These are phyloP conservation scores for Neopelma chrysocephalum DNA, from an alignment of 2,797 vertebrate species.

Conservation along the genomic window DNA sequence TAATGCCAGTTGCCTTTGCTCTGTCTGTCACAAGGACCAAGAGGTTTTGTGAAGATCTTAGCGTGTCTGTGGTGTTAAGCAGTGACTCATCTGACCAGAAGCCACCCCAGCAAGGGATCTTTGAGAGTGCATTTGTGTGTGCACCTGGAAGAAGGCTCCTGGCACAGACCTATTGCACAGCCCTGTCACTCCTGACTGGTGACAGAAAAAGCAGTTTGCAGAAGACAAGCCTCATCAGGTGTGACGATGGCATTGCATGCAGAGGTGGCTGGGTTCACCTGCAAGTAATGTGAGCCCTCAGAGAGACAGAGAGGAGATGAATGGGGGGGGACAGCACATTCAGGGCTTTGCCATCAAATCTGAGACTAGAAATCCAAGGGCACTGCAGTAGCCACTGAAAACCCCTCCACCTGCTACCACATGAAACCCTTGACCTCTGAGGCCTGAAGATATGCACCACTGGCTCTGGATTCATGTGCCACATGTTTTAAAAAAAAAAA, in stretches of 20 bases:
- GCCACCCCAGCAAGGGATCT: not conserved
- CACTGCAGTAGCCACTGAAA: not conserved
- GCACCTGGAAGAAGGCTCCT: not conserved
- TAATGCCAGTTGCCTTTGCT: not conserved
- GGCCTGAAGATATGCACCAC: not conserved
- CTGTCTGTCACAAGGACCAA: not conserved
- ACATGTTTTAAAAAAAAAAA: not conserved
- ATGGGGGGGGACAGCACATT: not conserved
- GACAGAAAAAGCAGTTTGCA: not conserved
- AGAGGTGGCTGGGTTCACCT: not conserved
- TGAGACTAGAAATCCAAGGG: not conserved
- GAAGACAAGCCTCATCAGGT: not conserved
- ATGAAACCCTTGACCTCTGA: not conserved
- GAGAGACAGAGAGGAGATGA: not conserved
- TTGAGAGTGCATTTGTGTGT: not conserved
- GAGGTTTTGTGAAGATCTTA: not conserved
- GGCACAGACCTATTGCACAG: not conserved
- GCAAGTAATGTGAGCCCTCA: not conserved
- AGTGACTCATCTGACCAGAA: not conserved
- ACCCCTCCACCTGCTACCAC: not conserved
- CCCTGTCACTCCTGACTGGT: not conserved
- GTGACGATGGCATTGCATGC: not conserved
- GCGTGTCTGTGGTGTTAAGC: fast-evolving
- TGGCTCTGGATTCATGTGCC: not conserved
- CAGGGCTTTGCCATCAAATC: not conserved